Conservation (phyloP, 2,888 invertebrate species). For the Bibio marci region DNA sequence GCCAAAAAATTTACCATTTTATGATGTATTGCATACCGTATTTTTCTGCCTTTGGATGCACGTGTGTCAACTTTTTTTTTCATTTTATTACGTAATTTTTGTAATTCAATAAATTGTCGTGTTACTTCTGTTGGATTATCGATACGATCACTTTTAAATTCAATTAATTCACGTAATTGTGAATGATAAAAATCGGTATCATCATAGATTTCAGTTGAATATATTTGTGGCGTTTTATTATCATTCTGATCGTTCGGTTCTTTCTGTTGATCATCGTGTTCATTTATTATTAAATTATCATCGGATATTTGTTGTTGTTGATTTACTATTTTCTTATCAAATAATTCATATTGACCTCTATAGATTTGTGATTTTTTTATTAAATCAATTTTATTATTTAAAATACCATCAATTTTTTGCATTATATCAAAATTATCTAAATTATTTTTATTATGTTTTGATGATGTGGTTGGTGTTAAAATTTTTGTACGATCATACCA, state of each 20-base stretch:
- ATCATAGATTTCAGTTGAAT: constrained; percentile 77
- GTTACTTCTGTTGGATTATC: constrained; percentile 74
- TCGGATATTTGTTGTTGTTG: constrained; percentile 13
- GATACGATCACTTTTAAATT: constrained; percentile 69
- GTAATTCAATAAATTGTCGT: constrained; percentile 80
- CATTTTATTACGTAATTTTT: constrained; percentile 79
- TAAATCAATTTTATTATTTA: constrained; percentile 60
- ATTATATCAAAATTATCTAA: constrained; percentile 33
- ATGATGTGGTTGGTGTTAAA: constrained; percentile 41
- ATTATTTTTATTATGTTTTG: constrained; percentile 23
- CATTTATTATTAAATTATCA: constrained; percentile 21
- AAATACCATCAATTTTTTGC: constrained; percentile 66
- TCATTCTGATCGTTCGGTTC: constrained; percentile 28
- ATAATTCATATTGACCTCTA: constrained; percentile 50
- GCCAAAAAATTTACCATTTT: constrained; percentile 86
- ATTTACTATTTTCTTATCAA: constrained; percentile 24
- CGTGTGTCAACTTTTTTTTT: constrained; percentile 84
- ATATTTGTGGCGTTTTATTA: constrained; percentile 25
- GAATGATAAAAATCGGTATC: constrained; percentile 97
- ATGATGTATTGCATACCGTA: constrained; percentile 70
- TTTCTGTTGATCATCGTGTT: constrained; percentile 20
- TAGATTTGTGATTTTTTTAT: constrained; percentile 64
- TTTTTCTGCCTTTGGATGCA: constrained; percentile 86
- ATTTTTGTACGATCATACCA: constrained; percentile 89
- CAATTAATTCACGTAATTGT: constrained; percentile 76